phyloP scores from a whole-genome alignment of 2,113 vertebrate species.

The Tetraodon nigroviridis region DNA sequence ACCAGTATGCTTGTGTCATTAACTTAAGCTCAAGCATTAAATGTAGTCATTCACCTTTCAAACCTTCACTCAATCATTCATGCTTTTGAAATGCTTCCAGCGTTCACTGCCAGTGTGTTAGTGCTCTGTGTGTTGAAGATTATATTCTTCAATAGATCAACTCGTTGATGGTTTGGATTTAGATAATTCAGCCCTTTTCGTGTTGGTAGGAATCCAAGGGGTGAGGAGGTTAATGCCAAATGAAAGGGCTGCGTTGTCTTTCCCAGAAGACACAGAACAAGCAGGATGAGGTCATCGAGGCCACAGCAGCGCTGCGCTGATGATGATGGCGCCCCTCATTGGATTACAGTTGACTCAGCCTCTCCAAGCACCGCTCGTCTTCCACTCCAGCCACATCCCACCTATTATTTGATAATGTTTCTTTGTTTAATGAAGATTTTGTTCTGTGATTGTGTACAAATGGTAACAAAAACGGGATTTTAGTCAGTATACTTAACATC shows the following conservation, averaged over 20 bases:
- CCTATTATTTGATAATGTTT: not conserved
- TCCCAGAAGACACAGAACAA: slow-evolving; percentile 67
- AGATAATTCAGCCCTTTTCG: slow-evolving; percentile 6
- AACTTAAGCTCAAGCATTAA: not conserved
- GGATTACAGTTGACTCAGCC: slow-evolving; percentile 63
- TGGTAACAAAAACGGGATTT: not conserved
- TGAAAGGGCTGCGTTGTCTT: slow-evolving; percentile 67
- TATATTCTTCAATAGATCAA: not conserved
- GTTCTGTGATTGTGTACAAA: not conserved
- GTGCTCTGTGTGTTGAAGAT: not conserved
- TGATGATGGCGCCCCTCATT: slow-evolving; percentile 65
- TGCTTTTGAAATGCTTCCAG: not conserved
- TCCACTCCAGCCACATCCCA: slow-evolving; percentile 15
- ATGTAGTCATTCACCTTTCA: not conserved
- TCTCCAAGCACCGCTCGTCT: slow-evolving; percentile 23
- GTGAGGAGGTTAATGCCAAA: slow-evolving; percentile 42
- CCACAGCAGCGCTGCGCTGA: slow-evolving; percentile 47
- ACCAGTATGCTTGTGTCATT: not conserved
- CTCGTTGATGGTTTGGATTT: not conserved
- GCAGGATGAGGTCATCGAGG: slow-evolving; percentile 71
- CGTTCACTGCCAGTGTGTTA: not conserved
- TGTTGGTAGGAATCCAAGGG: slow-evolving; percentile 30
- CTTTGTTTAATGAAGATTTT: not conserved
- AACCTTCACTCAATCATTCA: not conserved
- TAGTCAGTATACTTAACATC: no score